Evolutionary conservation across 2,888 invertebrate species (phyloP), one percentile per base, ranked within the genome.

Genomic region (Charanyca ferruginea): DNA sequence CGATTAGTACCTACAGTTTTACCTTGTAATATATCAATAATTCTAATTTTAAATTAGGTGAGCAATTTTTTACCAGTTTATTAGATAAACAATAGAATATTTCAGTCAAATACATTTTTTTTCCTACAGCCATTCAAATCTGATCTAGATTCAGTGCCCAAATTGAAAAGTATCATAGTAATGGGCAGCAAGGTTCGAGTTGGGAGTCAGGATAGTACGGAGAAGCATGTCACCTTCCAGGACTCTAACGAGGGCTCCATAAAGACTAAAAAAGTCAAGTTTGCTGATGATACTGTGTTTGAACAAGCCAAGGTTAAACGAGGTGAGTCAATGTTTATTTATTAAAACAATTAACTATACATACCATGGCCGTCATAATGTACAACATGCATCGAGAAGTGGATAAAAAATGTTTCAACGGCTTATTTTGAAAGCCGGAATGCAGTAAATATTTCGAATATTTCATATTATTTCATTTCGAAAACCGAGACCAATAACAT

Each of bases 201-300:
- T 0, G 92, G 91, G 18, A 94, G 94, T 70, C 94, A 94, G 64
- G 95, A 95, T 22, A 95, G 94, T 62, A 83, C 89, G 0, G 95
- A 95, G 62, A 94, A 93, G 66, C 94, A 94, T 20, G 92, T 91
- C 32, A 93, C 93, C 0, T 92, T 91, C 73, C 92, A 91, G 57
- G 94, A 94, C 16, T 91, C 92, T 0, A 86, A 85, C 9, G 93
- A 93, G n/a, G 79, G 81, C 0, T 91, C 89, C 3, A 73, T 87
- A 0, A 94, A 92, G 62, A 80, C 76, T 1, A 95, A 95, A 63
- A 92, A 87, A 61, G 95, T 95, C 7, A 92, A 94, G 58, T 95
- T 95, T 77, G 94, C 95, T 25, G 90, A 94, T 8, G 93, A 92
- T 48, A 95, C 95, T 1, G 82, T 94, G 0, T 95, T 95, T 75